These are phyloP conservation scores for Etheostoma nigrum DNA, from an alignment of 2,797 vertebrate genomes.

Conservation along the genomic window DNA sequence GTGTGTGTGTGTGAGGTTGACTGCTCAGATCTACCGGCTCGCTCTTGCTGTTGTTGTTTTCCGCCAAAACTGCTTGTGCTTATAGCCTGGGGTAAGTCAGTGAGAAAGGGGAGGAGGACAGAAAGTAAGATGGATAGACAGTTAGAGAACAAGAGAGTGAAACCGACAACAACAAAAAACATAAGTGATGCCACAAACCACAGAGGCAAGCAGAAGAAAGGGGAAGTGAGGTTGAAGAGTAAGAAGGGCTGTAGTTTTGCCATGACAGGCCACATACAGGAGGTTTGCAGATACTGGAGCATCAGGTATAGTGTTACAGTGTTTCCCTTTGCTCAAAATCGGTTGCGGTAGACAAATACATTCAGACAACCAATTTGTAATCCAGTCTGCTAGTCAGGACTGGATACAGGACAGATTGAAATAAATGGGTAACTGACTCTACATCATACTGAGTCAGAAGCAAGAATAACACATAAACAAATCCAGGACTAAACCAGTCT, in stretches of 20 bases:
- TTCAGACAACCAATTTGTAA: slow-evolving; percentile 23
- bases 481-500: slow-evolving; percentile 23
- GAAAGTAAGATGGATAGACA: slow-evolving; percentile 25
- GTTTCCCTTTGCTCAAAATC: slow-evolving; percentile 20
- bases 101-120: slow-evolving; percentile 11
- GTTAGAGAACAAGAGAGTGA: slow-evolving; percentile 20
- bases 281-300: slow-evolving; percentile 10
- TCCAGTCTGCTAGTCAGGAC: slow-evolving; percentile 15
- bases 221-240: slow-evolving; percentile 47
- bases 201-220: slow-evolving; percentile 28
- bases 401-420: not conserved
- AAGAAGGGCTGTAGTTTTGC: slow-evolving; percentile 32
- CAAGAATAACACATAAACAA: slow-evolving; percentile 30
- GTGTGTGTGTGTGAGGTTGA: slow-evolving; percentile 10
- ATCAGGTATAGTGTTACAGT: slow-evolving; percentile 7
- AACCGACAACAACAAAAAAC: slow-evolving; percentile 2
- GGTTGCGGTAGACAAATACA: slow-evolving; percentile 2
- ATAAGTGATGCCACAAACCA: slow-evolving; percentile 39
- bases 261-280: slow-evolving; percentile 22
- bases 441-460: slow-evolving; percentile 5
- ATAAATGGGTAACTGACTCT: slow-evolving; percentile 1
- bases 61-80: slow-evolving; percentile 24
- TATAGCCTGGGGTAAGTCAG: slow-evolving; percentile 31
- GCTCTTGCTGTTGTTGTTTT: slow-evolving; percentile 31
- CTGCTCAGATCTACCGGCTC: slow-evolving; percentile 12